Conservation (phyloP, 1,140 invertebrate species). For the Eueides isabella region DNA sequence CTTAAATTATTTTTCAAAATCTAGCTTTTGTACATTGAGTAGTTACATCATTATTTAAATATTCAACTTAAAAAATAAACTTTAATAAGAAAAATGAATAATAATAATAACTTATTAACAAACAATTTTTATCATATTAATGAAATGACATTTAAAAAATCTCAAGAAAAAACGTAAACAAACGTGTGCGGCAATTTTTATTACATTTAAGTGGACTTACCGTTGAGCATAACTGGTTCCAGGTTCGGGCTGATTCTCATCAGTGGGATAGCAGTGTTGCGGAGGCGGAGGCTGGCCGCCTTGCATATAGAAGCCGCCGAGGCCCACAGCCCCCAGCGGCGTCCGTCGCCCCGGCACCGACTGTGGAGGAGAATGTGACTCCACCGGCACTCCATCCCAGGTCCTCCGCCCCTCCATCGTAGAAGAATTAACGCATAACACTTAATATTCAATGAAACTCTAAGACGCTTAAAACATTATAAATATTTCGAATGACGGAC, state of each 20-base stretch:
- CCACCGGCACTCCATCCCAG: conserved; percentile 75
- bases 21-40: neutral
- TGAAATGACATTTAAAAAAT: no score
- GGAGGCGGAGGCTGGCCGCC: conserved; percentile 83
- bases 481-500: conserved; percentile 36
- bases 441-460: conserved; percentile 1
- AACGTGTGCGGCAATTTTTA: no score
- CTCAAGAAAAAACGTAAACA: no score
- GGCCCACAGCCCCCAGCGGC: conserved; percentile 90
- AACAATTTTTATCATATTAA: no score
- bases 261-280: conserved; percentile 84
- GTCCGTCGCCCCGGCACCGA: conserved; percentile 88
- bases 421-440: conserved; percentile 51
- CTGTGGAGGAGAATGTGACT: conserved; percentile 82
- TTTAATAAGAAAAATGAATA: no score
- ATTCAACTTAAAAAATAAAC: neutral
- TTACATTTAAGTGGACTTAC: conserved; percentile 35
- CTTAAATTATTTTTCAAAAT: neutral
- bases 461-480: conserved; percentile 10
- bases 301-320: conserved; percentile 90
- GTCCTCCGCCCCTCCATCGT: conserved; percentile 74
- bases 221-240: conserved; percentile 79
- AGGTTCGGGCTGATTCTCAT: conserved; percentile 90
- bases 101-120: no score
- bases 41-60: neutral